Evolutionary conservation across 2,113 vertebrate species (phyloP).

Genomic region (Platichthys flesus): DNA sequence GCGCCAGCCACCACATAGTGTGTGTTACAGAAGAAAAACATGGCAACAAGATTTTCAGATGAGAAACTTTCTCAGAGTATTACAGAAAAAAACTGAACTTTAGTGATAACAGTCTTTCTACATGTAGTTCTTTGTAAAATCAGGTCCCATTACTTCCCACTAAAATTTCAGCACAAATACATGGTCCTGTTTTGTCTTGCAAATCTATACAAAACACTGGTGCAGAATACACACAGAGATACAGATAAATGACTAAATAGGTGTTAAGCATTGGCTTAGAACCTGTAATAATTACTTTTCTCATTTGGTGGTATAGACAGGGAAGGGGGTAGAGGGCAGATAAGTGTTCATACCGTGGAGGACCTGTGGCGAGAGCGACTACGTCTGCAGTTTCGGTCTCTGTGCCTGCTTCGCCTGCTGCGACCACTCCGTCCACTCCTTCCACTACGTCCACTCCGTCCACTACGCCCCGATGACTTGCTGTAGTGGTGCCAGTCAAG

Average conservation of each 20-base stretch:
- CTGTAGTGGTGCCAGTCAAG: slow-evolving; percentile 92
- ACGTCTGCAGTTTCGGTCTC: slow-evolving; percentile 85
- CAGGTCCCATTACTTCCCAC: slow-evolving; percentile 41
- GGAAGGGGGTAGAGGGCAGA: slow-evolving; percentile 26
- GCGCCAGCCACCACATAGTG: slow-evolving; percentile 94
- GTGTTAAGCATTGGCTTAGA: slow-evolving; percentile 65
- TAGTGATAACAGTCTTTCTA: slow-evolving; percentile 65
- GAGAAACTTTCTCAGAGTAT: slow-evolving; percentile 90
- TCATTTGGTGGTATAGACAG: slow-evolving; percentile 53
- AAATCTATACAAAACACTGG: slow-evolving; percentile 36
- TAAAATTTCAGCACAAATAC: slow-evolving; percentile 58
- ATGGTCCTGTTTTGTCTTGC: slow-evolving; percentile 43
- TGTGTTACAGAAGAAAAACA: slow-evolving; percentile 99
- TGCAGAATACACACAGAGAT: slow-evolving; percentile 46
- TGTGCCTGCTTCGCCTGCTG: slow-evolving; percentile 84
- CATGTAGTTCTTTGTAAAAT: slow-evolving; percentile 41
- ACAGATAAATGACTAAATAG: slow-evolving; percentile 54
- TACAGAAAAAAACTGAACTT: slow-evolving; percentile 87
- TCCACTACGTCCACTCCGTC: slow-evolving; percentile 38
- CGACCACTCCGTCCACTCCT: slow-evolving; percentile 68
- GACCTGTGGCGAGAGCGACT: slow-evolving; percentile 85
- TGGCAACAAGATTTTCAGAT: slow-evolving; percentile 99
- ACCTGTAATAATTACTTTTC: slow-evolving; percentile 66
- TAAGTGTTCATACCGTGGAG: slow-evolving; percentile 86
- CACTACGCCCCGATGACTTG: slow-evolving; percentile 86